Evolutionary conservation across 1,140 invertebrate genomes (phyloP).

Genomic region (Phthorimaea operculella): DNA sequence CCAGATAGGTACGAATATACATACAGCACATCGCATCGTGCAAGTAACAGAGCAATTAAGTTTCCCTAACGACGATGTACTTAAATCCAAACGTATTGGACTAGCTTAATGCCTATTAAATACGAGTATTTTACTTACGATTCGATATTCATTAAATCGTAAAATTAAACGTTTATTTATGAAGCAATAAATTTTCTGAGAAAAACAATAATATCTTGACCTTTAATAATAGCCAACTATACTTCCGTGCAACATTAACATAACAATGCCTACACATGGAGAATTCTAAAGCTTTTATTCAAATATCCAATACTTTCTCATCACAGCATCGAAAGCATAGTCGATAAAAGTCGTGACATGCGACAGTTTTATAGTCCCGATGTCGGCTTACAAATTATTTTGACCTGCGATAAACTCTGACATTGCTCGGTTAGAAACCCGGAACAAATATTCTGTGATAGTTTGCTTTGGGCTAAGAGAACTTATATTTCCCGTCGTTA

Average conservation of each 20-base stretch:
- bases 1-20: too few species aligned
- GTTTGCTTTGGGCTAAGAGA: not conserved
- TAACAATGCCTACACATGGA: too few species aligned
- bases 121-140: not conserved
- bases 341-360: not conserved
- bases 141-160: not conserved
- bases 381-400: conserved; percentile 18
- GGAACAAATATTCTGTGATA: not conserved
- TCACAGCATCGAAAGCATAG: not conserved
- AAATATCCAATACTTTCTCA: conserved; percentile 1
- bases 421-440: not conserved
- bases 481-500: not conserved
- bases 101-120: not conserved
- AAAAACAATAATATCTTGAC: not conserved
- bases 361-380: conserved; percentile 15
- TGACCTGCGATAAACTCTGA: conserved; percentile 15
- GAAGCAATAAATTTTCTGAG: not conserved
- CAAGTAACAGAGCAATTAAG: not conserved
- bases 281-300: too few species aligned
- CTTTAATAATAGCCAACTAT: too few species aligned
- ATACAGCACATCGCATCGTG: not conserved
- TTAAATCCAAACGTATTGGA: not conserved
- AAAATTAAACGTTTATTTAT: not conserved
- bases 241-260: too few species aligned
- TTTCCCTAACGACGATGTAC: not conserved